phyloP scores from a whole-genome alignment of 2,888 invertebrate species.

The Lordiphosa andalusiaca region DNA sequence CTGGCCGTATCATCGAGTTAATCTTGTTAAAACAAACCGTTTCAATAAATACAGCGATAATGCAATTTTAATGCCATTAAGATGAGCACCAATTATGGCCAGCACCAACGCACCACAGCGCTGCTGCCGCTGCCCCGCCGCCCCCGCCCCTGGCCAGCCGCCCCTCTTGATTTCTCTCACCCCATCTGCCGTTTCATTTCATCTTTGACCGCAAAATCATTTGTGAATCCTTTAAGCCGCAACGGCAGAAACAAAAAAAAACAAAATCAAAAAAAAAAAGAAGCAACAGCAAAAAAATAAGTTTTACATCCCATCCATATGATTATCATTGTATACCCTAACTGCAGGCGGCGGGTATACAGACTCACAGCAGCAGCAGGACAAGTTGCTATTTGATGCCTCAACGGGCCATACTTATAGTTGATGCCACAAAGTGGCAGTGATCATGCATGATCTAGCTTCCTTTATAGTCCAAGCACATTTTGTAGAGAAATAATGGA shows the following conservation, averaged over 20 bases:
- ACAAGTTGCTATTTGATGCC: not conserved
- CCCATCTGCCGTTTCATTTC: constrained; percentile 48
- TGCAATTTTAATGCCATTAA: constrained; percentile 79
- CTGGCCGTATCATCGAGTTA: constrained; percentile 62
- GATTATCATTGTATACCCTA: constrained; percentile 43
- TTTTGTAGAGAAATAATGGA: no score
- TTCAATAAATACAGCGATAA: constrained; percentile 78
- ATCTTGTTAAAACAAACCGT: constrained; percentile 75
- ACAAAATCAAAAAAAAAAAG: constrained; percentile 1
- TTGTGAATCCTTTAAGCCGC: constrained; percentile 61
- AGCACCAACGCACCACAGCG: constrained; percentile 43
- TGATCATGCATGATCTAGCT: no score
- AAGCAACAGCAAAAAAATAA: constrained; percentile 1
- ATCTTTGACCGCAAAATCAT: constrained; percentile 69
- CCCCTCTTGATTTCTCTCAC: constrained; percentile 3
- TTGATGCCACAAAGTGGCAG: no score
- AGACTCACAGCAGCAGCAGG: not conserved
- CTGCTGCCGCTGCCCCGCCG: not conserved
- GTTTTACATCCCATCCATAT: constrained; percentile 59
- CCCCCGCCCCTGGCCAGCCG: not conserved
- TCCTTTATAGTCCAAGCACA: no score
- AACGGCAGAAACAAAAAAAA: constrained; percentile 26
- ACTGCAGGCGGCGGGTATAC: not conserved
- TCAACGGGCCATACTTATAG: no score
- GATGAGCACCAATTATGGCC: constrained; percentile 79